Conservation (phyloP, 2,888 invertebrate genomes). For the Oxycera nigricornis region DNA sequence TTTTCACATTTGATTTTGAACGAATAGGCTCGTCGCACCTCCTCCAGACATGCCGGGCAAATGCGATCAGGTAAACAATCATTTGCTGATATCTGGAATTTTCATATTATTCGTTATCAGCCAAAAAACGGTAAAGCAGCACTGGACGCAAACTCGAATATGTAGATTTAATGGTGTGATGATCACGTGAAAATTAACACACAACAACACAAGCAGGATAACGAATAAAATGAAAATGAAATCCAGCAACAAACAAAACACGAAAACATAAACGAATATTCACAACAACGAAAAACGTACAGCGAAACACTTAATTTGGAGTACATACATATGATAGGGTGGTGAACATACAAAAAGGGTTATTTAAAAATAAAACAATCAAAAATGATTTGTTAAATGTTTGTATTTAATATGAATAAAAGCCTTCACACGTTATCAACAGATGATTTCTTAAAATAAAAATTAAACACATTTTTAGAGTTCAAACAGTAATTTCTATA, state of each 20-base stretch:
- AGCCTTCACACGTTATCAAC: too few species aligned
- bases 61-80: slow-evolving; percentile 60
- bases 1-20: slow-evolving; percentile 61
- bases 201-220: neutral
- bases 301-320: too few species aligned
- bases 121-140: neutral
- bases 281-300: too few species aligned
- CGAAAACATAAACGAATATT: too few species aligned
- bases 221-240: slow-evolving; percentile 7
- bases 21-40: slow-evolving; percentile 59
- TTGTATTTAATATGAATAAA: too few species aligned
- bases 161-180: neutral
- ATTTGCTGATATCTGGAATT: slow-evolving; percentile 45
- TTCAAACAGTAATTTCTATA: too few species aligned
- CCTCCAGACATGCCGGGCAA: slow-evolving; percentile 58
- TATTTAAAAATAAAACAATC: too few species aligned
- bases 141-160: neutral
- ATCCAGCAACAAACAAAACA: neutral
- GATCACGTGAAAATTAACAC: neutral
- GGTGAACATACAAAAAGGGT: too few species aligned
- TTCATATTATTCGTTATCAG: slow-evolving; percentile 24
- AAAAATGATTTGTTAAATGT: too few species aligned
- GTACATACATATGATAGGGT: too few species aligned
- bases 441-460: too few species aligned
- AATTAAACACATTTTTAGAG: too few species aligned